Base-by-base conservation (phyloP, 2,113 vertebrate species). In the Pluvialis apricaria region DNA sequence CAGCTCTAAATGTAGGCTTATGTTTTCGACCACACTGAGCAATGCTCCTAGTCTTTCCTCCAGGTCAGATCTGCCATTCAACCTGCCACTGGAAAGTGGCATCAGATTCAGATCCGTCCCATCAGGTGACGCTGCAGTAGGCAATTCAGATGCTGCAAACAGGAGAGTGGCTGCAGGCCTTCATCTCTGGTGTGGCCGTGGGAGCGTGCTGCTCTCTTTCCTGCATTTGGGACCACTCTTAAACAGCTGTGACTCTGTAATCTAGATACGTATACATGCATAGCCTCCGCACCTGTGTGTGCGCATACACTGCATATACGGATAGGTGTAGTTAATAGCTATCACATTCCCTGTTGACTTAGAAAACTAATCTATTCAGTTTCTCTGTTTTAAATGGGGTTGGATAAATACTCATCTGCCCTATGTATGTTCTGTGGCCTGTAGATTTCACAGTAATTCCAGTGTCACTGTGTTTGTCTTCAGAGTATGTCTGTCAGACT, bases 101-200 rank as follows among this genome's bases (percentile, higher is more conserved):
- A 22, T 54, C 34, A 13, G n/a, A 64, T 72, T 49, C 2, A 5
- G 16, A 31, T 80, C 62, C 8, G 1, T 61, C 54, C 54, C 25
- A 4, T 61, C 76, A 52, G 29, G 26, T 88, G 2, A 34, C 0
- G 5, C 15, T 36, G 45, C 5, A 3, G 4, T 8, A 11, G 40
- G 42, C 11, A 34, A 10, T 64, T 68, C 18, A 5, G 57, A 5
- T 44, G 40, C 76, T 86, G n/a, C 49, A 11, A 15, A 16, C 6
- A 3, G 32, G 61, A 62, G 61, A 69, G 36, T 10, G 57, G n/a
- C 65, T 85, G 62, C 47, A 76, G 58, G 36, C 5, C 2, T 81
- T 72, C 42, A 13, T 42, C 16, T 8, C 8, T 15, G 0, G 0
- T 2, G 1, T 0, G 0, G 19, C 44, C 51, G 28, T 20, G 31